Conservation (phyloP, 2,888 invertebrate species). For the Dexiosoma caninum region DNA sequence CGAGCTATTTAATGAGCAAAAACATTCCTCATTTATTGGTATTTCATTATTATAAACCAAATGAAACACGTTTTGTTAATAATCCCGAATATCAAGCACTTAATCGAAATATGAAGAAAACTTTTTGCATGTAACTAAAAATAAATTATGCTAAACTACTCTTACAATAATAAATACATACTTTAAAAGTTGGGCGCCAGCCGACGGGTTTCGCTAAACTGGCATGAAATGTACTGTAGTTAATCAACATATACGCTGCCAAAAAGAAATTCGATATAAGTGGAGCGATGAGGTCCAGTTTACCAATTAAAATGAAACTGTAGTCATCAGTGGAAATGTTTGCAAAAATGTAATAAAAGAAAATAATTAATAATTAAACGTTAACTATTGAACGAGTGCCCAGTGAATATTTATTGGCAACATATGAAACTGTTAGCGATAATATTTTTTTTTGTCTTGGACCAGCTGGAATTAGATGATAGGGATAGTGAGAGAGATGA, state of each 20-base stretch:
- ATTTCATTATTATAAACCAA: no score
- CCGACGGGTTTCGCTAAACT: constrained; percentile 92
- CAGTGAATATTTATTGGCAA: background rate
- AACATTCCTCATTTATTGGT: no score
- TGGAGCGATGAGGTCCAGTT: constrained; percentile 92
- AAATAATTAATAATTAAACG: background rate
- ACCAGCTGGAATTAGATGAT: no score
- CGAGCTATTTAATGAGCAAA: no score
- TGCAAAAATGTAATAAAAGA: background rate
- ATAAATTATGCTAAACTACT: background rate
- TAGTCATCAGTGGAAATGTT: background rate
- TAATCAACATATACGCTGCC: constrained; percentile 94
- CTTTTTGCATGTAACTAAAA: background rate
- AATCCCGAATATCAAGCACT: no score
- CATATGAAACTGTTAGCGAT: no score
- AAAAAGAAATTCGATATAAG: constrained; percentile 96
- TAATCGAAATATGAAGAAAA: background rate
- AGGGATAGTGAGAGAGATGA: no score
- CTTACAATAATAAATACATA: constrained; percentile 72
- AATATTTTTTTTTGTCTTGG: no score
- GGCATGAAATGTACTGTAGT: constrained; percentile 96
- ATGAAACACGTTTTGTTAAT: no score
- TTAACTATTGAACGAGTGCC: no score
- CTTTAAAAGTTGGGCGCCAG: constrained; percentile 93
- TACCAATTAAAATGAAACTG: constrained; percentile 81